Evolutionary conservation across 2,113 vertebrate species (phyloP), one percentile per base, ranked within the genome.

Genomic region (Phalacrocorax aristotelis): DNA sequence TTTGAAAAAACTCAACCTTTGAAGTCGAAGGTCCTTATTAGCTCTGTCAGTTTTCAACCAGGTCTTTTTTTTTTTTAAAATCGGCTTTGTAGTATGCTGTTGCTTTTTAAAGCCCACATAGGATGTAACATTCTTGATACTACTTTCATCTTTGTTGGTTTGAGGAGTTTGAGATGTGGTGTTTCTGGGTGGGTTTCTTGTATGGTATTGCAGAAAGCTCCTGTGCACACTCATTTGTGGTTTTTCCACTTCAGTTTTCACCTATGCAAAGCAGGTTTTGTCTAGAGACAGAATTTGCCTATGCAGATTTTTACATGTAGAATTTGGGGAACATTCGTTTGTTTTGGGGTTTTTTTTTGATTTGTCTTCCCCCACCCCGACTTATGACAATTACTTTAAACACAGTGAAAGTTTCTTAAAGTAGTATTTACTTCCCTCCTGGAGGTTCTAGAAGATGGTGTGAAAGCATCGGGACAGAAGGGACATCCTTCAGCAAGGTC

Each of bases 351-450:
- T 60, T 38, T 38, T 38, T 38, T 38, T 38, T 38, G 10, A 38
- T 38, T 38, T 38, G 38, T 38, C 49, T 7, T 1, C 2, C 12
- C 15, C 11, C 6, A 7, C 18, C 11, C 6, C 7, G 3, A 4
- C n/a, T 74, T 80, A 25, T 70, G 54, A 29, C 11, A 77, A 17
- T 65, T 40, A 29, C 49, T 57, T 61, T n/a, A 34, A 61, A 38
- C 16, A 68, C 9, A 64, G 8, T 29, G 17, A 26, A 72, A 29
- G 29, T 71, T 83, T 82, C 58, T 49, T 25, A 14, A 60, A 71
- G 30, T 49, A 26, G 18, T 61, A 49, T 49, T 72, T 77, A 34
- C 46, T 72, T 66, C 72, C 13, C 30, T 61, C 7, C 44, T 78
- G 40, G 48, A 62, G 23, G 51, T 71, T 77, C 34, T 82, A 64